Evolutionary conservation across 2,888 invertebrate species (phyloP), one percentile per base, ranked within the genome.

Genomic region (Seladonia tumulorum): DNA sequence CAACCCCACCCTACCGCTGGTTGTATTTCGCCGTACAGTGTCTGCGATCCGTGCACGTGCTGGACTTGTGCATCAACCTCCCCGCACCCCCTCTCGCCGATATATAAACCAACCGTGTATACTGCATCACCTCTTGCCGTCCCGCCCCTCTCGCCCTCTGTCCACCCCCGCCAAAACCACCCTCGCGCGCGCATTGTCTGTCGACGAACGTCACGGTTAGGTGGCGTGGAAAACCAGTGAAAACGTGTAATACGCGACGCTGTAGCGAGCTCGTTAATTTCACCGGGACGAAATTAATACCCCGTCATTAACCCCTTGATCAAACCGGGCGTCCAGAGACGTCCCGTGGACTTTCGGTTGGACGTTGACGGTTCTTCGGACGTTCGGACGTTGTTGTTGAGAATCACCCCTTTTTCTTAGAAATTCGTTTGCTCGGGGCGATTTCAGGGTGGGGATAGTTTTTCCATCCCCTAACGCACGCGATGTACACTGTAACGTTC

Each of bases 41-140:
- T 74, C 80, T 77, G 73, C 74, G 70, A 80, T 79, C 76, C 53
- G 76, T 88, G 49, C 87, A 88, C 88, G 82, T 84, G 87, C n/a
- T 53, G 47, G 75, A 76, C 79, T 87, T 81, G 82, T 85, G 76
- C 87, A 47, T 25, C 53, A 45, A 47, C 39, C 45, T 5, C 66
- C 71, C 49, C 42, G 35, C 35, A 39, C n/a, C 39, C 42, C 42
- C 57, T 57, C 22, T 76, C 25, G 14, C 60, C 45, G 71, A 73
- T 76, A 42, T 53, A 53, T 53, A 53, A 53, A 53, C 53, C 53
- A 47, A 47, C 72, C 66, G 22, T 14, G 25, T 25, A 60, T 60
- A 25, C 74, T 47, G 66, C 49, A 39, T 16, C 18, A 14, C 60
- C 66, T 8, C 66, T 12, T 5, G 0, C 35, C 35, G 16, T 8